These are phyloP conservation scores for Drosophila leontia DNA, from an alignment of 1,140 invertebrate species.

Conservation along the genomic window DNA sequence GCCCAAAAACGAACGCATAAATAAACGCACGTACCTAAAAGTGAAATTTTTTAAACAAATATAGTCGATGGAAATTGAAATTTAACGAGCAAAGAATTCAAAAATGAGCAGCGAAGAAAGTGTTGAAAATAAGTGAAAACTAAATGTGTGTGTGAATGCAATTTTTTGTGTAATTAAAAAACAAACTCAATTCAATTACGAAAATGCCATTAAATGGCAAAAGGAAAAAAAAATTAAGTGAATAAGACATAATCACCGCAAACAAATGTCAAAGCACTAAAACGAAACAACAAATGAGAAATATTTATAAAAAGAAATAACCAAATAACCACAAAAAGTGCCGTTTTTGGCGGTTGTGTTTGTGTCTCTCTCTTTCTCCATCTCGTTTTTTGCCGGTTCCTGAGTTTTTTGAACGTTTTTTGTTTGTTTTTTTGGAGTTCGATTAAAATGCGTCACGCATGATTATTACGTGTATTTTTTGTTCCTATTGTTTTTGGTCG, in stretches of 20 bases:
- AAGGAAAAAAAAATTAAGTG: slow-evolving; percentile 36
- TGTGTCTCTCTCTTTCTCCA: slow-evolving; percentile 24
- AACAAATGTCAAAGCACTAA: slow-evolving; percentile 46
- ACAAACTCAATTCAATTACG: slow-evolving; percentile 55
- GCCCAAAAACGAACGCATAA: slow-evolving; percentile 28
- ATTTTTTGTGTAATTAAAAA: slow-evolving; percentile 50
- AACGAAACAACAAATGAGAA: slow-evolving; percentile 42
- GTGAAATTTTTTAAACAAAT: slow-evolving; percentile 62
- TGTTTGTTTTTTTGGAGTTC: slow-evolving; percentile 38
- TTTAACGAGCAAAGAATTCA: slow-evolving; percentile 48
- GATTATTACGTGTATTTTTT: slow-evolving; percentile 66
- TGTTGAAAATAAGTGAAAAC: slow-evolving; percentile 46
- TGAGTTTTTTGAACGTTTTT: slow-evolving; percentile 3
- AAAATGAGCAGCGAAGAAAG: slow-evolving; percentile 57
- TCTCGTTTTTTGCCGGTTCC: slow-evolving; percentile 39
- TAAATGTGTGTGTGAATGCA: slow-evolving; percentile 23
- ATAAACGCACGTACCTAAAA: slow-evolving; percentile 63
- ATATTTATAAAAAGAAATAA: slow-evolving; percentile 34
- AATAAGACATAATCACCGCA: slow-evolving; percentile 54
- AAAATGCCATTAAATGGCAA: slow-evolving; percentile 44
- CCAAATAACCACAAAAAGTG: slow-evolving; percentile 35
- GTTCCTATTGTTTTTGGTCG: slow-evolving; percentile 14
- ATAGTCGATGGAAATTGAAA: slow-evolving; percentile 52
- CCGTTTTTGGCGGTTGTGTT: slow-evolving; percentile 16
- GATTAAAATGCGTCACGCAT: slow-evolving; percentile 77